These are phyloP conservation scores for Drosophila santomea DNA, from an alignment of 1,140 invertebrate genomes.

Conservation along the genomic window DNA sequence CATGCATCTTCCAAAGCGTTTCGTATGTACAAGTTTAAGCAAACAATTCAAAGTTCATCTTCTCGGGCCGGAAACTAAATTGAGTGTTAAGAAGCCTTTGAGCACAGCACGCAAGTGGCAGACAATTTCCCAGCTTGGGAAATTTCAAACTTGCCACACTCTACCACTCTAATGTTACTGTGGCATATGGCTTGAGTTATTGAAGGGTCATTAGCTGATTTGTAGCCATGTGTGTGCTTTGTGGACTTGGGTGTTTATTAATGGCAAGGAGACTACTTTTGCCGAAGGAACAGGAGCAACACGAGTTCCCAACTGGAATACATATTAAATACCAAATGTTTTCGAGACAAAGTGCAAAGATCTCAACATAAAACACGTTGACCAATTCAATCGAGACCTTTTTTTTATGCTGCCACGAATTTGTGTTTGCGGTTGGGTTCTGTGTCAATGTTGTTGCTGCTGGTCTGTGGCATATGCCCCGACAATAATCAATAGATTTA, in stretches of 20 bases:
- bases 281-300: too few relatives aligned
- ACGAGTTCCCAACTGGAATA: too few relatives aligned
- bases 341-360: too few relatives aligned
- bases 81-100: slow-evolving; percentile 19
- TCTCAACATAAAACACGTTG: too few relatives aligned
- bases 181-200: slow-evolving; percentile 24
- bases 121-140: slow-evolving; percentile 8
- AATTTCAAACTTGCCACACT: not conserved
- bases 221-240: not conserved
- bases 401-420: slow-evolving; percentile 50
- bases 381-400: not conserved
- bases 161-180: not conserved
- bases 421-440: slow-evolving; percentile 55
- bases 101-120: slow-evolving; percentile 25
- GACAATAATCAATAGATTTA: slow-evolving; percentile 77
- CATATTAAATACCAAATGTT: too few relatives aligned
- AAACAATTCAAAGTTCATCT: slow-evolving; percentile 29
- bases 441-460: slow-evolving; percentile 42
- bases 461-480: slow-evolving; percentile 57
- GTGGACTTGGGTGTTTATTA: not conserved
- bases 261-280: too few relatives aligned
- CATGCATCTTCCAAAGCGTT: not conserved
- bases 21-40: not conserved
- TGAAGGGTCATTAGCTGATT: slow-evolving; percentile 35
- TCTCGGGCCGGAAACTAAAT: slow-evolving; percentile 9